Evolutionary conservation across 2,797 vertebrate genomes (phyloP), one percentile per base, ranked within the genome.

Genomic region (Mormyrus hasselquistii): DNA sequence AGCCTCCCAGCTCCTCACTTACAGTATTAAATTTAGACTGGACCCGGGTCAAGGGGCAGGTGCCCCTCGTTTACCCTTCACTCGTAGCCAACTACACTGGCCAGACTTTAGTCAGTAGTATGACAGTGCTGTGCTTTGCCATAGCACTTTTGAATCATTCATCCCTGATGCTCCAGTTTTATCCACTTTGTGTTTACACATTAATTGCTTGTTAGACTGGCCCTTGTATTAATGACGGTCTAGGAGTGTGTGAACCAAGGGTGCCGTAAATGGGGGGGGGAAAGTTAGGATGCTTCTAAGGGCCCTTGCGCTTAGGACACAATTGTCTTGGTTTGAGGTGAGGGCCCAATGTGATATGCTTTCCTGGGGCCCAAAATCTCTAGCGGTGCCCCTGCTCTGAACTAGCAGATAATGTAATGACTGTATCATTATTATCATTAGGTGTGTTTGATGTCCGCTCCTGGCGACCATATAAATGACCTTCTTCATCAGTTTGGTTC

Each of bases 1-100:
- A 86, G 52, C 85, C 25, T 25, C 49, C 22, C 47, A 53, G 47
- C 49, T 85, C 44, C 83, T 53, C 47, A 19, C n/a, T 29, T 53
- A 49, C 83, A 85, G 49, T 85, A 34, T 85, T 85, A 85, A 85
- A 85, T 85, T 85, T 85, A 53, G 47, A 85, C 22, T 85, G 83
- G 47, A 52, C 83, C 16, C 8, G 22, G 47, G 83, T 85, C 25
- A 34, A 53, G 47, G 47, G 47, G 50, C 50, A 55, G 22, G 12
- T 41, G 25, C 10, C 53, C 29, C 59, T 87, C 34, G 29, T 16
- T 87, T 87, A 57, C 25, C 52, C 52, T 87, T 57, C 16, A 19
- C 52, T 57, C 16, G 12, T 7, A 38, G 52, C 85, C 85, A 55
- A 22, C 50, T 19, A 3, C 50, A 14, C 85, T 59, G 50, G 85